Evolutionary conservation across 2,113 vertebrate species (phyloP).

Genomic region (Otis tarda): DNA sequence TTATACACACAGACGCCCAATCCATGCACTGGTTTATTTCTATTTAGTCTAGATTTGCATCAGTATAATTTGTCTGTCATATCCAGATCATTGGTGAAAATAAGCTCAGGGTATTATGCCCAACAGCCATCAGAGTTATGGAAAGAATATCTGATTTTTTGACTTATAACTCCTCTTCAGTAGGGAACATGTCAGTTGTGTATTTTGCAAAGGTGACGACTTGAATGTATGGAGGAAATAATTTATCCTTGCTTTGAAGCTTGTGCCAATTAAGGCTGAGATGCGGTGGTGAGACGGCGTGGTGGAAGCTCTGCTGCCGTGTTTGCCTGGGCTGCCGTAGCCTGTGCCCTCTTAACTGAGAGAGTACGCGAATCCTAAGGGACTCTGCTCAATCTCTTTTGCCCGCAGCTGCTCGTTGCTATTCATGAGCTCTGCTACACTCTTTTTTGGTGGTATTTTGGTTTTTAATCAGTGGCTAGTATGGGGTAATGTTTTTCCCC

Average conservation of each 20-base stretch:
- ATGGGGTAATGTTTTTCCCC: neutral
- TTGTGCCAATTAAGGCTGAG: neutral
- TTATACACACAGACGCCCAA: accelerated
- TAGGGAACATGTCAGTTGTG: neutral
- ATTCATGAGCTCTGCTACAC: neutral
- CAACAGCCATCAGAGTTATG: neutral
- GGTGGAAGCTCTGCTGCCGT: neutral
- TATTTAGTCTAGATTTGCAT: neutral
- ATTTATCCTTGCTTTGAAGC: neutral
- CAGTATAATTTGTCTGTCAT: neutral
- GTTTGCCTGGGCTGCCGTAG: neutral
- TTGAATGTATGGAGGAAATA: neutral
- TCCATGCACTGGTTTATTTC: neutral
- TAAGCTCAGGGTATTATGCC: neutral
- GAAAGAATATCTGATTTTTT: neutral
- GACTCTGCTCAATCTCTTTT: neutral
- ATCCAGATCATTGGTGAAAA: neutral
- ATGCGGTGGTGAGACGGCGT: accelerated
- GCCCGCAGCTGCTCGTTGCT: neutral
- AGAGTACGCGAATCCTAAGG: neutral
- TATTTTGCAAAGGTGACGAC: neutral
- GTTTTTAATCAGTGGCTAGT: neutral
- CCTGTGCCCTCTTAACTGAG: neutral
- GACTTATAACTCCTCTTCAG: neutral
- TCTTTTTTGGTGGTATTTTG: neutral